phyloP scores from a whole-genome alignment of 2,113 vertebrate species.

The Cynocephalus volans region DNA sequence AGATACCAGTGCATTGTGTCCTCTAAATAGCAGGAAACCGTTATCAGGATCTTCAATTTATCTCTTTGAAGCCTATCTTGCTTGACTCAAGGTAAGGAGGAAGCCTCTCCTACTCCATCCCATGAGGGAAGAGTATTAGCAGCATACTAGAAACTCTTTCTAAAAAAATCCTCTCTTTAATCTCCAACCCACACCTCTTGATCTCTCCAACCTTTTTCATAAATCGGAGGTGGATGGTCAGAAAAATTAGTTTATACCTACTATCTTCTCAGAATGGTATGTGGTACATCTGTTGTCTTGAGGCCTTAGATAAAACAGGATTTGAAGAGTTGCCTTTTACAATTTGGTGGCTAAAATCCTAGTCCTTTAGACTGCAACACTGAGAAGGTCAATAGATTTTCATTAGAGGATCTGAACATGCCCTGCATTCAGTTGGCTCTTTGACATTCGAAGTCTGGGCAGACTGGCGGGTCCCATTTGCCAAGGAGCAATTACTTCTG shows the following conservation, averaged over 20 bases:
- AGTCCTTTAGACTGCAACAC: not conserved
- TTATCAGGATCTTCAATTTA: not conserved
- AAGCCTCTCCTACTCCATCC: not conserved
- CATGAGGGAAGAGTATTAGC: not conserved
- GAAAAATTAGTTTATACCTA: not conserved
- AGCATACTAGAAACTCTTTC: not conserved
- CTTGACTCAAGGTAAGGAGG: not conserved
- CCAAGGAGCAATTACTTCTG: slow-evolving; percentile 77
- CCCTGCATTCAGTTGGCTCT: slow-evolving; percentile 61
- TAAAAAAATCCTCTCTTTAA: not conserved
- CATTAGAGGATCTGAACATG: slow-evolving; percentile 56
- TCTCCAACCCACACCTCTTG: not conserved
- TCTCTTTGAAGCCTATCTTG: not conserved
- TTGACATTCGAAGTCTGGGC: slow-evolving; percentile 72
- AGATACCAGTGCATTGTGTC: not conserved
- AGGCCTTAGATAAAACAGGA: not conserved
- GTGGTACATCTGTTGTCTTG: not conserved
- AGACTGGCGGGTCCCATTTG: slow-evolving; percentile 69
- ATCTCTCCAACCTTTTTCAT: not conserved
- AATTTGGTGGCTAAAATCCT: not conserved
- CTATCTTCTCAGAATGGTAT: slow-evolving; percentile 25
- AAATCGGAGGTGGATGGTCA: not conserved
- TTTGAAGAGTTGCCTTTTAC: not conserved
- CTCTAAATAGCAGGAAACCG: not conserved
- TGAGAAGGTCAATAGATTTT: slow-evolving; percentile 55